Evolutionary conservation across 35 echinoderm and acorn worm species (phyloP), one percentile per base, ranked within the genome.

Genomic region (Amphiura filiformis): DNA sequence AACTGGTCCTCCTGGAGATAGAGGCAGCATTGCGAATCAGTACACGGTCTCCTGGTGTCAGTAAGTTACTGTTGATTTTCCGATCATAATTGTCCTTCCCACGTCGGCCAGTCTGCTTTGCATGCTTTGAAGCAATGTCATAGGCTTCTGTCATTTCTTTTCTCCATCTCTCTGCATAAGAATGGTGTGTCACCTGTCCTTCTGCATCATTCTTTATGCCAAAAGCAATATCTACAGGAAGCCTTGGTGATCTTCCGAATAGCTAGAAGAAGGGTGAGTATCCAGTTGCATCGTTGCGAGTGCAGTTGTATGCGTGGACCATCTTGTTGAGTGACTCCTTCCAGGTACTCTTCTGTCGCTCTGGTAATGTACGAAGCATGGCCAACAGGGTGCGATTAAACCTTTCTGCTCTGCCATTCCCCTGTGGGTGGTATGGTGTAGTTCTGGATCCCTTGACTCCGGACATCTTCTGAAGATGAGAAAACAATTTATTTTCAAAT

Each of bases 291-390:
- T 86, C 89, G 81, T 88, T 79, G 32, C 80, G 79, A 0, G 93
- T 95, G 32, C 89, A 91, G 56, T 95, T 95, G 80, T 91, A 95
- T 14, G 93, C 93, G 84, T 95, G 93, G 7, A 95, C 89, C 20
- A 95, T 65, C 64, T 87, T 91, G 42, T 87, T 52, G 23, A 95
- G 79, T 30, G 75, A 77, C n/a, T n/a, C n/a, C n/a, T n/a, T n/a
- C n/a, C n/a, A n/a, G n/a, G n/a, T n/a, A n/a, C n/a, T n/a, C n/a
- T n/a, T n/a, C n/a, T n/a, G n/a, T n/a, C n/a, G n/a, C n/a, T n/a
- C n/a, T n/a, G n/a, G n/a, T n/a, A 52, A 20, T 52, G 44, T 52
- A 7, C 44, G 20, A 11, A 52, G 20, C 44, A 52, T 52, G 44
- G 44, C 44, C 20, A 52, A 94, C 0, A 94, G 77, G 0, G 92